phyloP scores from a whole-genome alignment of 2,888 invertebrate species.

The Dinocampus coccinellae region DNA sequence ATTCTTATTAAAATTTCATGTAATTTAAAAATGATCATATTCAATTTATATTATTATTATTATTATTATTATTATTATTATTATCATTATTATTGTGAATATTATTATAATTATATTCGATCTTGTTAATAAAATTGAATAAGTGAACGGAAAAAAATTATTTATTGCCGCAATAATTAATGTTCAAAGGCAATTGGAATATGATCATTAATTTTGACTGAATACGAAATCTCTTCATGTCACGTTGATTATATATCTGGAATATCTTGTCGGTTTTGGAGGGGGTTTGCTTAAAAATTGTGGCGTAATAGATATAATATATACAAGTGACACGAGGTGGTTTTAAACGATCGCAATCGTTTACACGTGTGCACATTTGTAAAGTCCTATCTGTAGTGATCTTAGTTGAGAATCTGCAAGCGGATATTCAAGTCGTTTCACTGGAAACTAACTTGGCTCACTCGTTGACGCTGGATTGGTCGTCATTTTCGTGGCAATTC shows the following conservation, averaged over 20 bases:
- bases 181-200: not conserved
- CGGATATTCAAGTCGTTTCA: slow-evolving; percentile 41
- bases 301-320: not conserved
- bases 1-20: too few relatives aligned
- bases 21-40: too few relatives aligned
- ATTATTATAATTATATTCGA: too few relatives aligned
- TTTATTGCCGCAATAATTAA: not conserved
- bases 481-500: slow-evolving; percentile 42
- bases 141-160: too few relatives aligned
- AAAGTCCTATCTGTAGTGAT: slow-evolving; percentile 8
- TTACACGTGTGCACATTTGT: slow-evolving; percentile 5
- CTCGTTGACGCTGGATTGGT: slow-evolving; percentile 32
- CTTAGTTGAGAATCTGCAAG: slow-evolving; percentile 25
- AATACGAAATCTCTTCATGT: not conserved
- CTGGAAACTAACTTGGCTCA: slow-evolving; percentile 52
- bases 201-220: not conserved
- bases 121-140: too few relatives aligned
- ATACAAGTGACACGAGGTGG: not conserved
- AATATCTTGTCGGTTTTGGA: not conserved
- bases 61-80: too few relatives aligned
- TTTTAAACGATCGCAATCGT: slow-evolving; percentile 16
- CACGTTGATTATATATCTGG: slow-evolving; percentile 8
- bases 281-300: not conserved
- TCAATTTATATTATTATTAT: too few relatives aligned
- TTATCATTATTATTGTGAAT: too few relatives aligned